Evolutionary conservation across 2,113 vertebrate species (phyloP).

Genomic region (Quiscalus mexicanus): DNA sequence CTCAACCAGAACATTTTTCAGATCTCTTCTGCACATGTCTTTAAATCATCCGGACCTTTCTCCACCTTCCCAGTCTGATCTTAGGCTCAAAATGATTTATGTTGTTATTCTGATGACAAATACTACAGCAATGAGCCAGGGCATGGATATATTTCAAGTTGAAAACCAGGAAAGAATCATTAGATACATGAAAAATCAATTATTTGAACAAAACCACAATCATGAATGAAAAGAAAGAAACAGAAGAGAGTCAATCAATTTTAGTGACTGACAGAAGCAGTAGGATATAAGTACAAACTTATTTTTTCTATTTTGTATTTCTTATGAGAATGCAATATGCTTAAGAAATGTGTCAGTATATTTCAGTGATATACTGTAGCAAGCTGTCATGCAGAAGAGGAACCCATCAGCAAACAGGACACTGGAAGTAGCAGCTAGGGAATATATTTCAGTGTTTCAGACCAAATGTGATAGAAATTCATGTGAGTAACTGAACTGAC

Average conservation of each 20-base stretch:
- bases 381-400: background rate
- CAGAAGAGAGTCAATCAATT: background rate
- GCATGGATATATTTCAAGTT: slow-evolving; percentile 32
- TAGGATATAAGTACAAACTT: background rate
- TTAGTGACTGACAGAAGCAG: background rate
- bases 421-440: background rate
- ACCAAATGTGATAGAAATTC: background rate
- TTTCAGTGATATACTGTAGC: background rate
- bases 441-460: background rate
- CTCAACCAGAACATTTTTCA: background rate
- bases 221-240: background rate
- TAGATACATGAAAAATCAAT: slow-evolving; percentile 25
- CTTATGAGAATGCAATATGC: background rate
- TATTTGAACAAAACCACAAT: background rate
- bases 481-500: background rate
- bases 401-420: background rate
- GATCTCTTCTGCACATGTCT: background rate
- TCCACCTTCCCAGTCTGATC: background rate
- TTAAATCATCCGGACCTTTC: background rate
- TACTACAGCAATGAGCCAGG: background rate
- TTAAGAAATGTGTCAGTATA: background rate
- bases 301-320: background rate
- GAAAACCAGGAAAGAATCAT: slow-evolving; percentile 31
- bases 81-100: slow-evolving; percentile 28
- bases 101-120: slow-evolving; percentile 15